Conservation (phyloP, 2,113 vertebrate species). For the Rhipidura dahli region DNA sequence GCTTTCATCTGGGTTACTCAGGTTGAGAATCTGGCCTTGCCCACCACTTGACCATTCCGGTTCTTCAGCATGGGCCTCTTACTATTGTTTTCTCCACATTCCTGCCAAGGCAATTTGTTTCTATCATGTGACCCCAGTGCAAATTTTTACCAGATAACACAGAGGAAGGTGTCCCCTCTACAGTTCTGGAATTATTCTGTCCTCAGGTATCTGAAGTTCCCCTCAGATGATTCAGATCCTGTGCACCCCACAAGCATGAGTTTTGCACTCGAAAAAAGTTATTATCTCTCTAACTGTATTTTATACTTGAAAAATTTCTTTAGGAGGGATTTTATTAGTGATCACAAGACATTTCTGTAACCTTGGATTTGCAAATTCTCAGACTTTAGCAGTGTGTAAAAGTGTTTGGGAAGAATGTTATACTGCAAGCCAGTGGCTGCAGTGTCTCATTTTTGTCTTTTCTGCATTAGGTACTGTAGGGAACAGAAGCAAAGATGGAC, state of each 20-base stretch:
- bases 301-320: background rate
- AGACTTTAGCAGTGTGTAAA: background rate
- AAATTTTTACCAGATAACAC: background rate
- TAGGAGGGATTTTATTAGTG: background rate
- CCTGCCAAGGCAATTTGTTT: background rate
- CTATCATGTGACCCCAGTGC: background rate
- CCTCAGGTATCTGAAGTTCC: background rate
- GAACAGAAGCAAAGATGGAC: background rate
- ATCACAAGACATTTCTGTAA: background rate
- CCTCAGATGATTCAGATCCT: background rate
- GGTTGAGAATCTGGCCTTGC: background rate
- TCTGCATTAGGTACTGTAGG: background rate
- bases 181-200: background rate
- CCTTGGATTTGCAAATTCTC: background rate
- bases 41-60: background rate
- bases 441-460: background rate
- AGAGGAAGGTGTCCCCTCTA: background rate
- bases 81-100: background rate
- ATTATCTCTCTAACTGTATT: background rate
- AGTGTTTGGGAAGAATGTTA: background rate
- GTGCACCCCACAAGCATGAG: background rate
- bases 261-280: background rate
- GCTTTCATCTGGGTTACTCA: fast-evolving
- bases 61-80: background rate
- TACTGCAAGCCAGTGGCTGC: background rate